These are phyloP conservation scores for Zaprionus davidi DNA, from an alignment of 1,140 invertebrate species.

Conservation along the genomic window DNA sequence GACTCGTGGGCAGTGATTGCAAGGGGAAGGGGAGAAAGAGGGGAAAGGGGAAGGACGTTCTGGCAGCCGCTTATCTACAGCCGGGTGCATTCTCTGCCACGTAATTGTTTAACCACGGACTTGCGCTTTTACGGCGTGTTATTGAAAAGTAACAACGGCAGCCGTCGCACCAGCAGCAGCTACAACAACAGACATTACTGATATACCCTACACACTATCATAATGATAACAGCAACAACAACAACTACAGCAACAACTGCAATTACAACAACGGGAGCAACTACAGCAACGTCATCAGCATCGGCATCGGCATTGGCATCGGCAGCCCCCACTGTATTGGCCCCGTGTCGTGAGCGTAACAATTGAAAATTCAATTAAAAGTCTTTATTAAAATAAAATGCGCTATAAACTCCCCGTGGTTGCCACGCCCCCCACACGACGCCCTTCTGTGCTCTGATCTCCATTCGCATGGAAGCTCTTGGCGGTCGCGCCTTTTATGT, in stretches of 20 bases:
- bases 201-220: conserved; percentile 62
- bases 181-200: conserved; percentile 37
- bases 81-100: conserved; percentile 17
- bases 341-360: conserved; percentile 54
- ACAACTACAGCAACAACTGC: conserved; percentile 35
- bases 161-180: conserved; percentile 17
- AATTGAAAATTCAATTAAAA: conserved; percentile 83
- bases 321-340: conserved; percentile 19
- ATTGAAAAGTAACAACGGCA: conserved; percentile 50
- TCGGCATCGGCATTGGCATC: not conserved
- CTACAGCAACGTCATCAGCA: conserved; percentile 12
- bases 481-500: conserved; percentile 66
- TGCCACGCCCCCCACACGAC: conserved; percentile 42
- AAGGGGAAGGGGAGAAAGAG: not conserved
- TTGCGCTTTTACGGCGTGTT: conserved; percentile 65
- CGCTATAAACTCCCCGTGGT: conserved; percentile 51
- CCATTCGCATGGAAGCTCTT: conserved; percentile 37
- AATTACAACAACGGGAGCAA: conserved; percentile 21
- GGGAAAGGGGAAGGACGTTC: not conserved
- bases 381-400: conserved; percentile 83
- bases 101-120: conserved; percentile 75
- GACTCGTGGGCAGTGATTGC: not conserved
- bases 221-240: conserved; percentile 52
- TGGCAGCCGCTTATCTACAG: conserved; percentile 27
- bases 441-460: conserved; percentile 10